Conservation (phyloP, 2,113 vertebrate genomes). For the Vidua chalybeata region DNA sequence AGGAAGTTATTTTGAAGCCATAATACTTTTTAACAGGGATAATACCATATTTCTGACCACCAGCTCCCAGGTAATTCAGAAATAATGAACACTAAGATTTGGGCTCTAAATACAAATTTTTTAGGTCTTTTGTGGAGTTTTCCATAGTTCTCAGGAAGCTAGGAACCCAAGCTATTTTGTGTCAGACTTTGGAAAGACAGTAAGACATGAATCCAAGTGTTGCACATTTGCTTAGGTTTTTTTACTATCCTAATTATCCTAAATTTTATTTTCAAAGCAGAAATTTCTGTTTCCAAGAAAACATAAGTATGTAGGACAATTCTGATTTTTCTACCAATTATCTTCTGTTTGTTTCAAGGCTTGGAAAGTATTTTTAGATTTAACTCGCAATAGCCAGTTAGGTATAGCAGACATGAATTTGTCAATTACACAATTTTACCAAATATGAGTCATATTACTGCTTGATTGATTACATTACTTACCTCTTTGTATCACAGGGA, state of each 20-base stretch:
- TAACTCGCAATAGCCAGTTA: not conserved
- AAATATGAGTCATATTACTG: not conserved
- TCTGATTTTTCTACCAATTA: not conserved
- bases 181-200: not conserved
- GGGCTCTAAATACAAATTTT: fast-evolving
- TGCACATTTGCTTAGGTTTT: not conserved
- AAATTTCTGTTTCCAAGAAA: not conserved
- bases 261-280: not conserved
- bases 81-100: not conserved
- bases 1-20: not conserved
- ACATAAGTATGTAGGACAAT: not conserved
- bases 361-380: not conserved
- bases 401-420: not conserved
- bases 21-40: not conserved
- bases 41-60: not conserved
- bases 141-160: not conserved
- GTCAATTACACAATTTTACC: not conserved
- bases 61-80: not conserved
- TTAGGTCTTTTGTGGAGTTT: fast-evolving
- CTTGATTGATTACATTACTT: not conserved
- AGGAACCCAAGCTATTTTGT: not conserved
- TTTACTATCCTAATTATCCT: not conserved
- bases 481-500: not conserved
- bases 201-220: not conserved
- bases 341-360: not conserved